These are phyloP conservation scores for Terrapene triunguis DNA, from an alignment of 2,113 vertebrate genomes.

Conservation along the genomic window DNA sequence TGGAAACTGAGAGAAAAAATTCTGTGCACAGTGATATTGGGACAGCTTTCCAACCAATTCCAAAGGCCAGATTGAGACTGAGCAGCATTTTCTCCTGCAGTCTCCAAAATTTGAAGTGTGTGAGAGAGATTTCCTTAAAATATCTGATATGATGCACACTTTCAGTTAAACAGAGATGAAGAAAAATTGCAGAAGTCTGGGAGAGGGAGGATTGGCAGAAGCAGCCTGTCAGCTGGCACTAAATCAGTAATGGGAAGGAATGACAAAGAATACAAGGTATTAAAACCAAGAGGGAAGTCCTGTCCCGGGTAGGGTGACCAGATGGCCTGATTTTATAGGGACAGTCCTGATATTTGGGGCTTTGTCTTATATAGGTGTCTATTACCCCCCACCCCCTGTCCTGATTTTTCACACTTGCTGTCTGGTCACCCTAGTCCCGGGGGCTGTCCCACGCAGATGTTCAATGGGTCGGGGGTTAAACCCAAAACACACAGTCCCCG, in stretches of 20 bases:
- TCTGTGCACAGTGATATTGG: background rate
- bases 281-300: background rate
- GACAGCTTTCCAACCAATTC: background rate
- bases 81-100: background rate
- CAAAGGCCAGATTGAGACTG: background rate
- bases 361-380: too few species aligned
- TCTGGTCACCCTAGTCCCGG: background rate
- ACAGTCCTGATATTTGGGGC: too few species aligned
- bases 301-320: background rate
- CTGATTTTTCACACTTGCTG: too few species aligned
- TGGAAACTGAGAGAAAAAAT: background rate
- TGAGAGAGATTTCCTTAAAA: background rate
- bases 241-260: background rate
- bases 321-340: too few species aligned
- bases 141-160: background rate
- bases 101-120: background rate
- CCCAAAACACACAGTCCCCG: background rate
- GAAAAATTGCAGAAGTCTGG: background rate
- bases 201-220: fast-evolving
- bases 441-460: background rate
- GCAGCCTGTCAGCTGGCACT: too few species aligned
- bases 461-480: background rate
- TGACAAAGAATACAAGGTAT: background rate
- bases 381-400: too few species aligned
- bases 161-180: background rate